Evolutionary conservation across 2,113 vertebrate genomes (phyloP).

Genomic region (Hassar affinis): DNA sequence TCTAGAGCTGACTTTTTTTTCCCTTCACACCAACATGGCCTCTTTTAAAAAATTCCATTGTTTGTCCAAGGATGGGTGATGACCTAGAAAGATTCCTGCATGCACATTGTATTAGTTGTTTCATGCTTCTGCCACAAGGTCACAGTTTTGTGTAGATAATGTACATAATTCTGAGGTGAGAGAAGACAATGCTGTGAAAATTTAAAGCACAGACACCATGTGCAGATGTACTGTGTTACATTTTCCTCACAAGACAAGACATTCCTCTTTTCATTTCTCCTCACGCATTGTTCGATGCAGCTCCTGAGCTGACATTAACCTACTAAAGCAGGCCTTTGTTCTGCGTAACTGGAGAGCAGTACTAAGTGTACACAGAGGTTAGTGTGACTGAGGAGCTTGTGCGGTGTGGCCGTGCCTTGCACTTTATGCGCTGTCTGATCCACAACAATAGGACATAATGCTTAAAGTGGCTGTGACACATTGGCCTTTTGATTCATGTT

Average conservation of each 20-base stretch:
- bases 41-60: constrained; percentile 54
- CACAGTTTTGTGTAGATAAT: constrained; percentile 69
- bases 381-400: constrained; percentile 67
- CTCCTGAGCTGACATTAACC: constrained; percentile 73
- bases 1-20: neutral
- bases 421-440: constrained; percentile 61
- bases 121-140: constrained; percentile 68
- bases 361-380: constrained; percentile 71
- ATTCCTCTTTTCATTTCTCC: constrained; percentile 63
- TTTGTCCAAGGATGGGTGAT: constrained; percentile 65
- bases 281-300: constrained; percentile 62
- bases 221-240: constrained; percentile 63
- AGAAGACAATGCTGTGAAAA: constrained; percentile 69
- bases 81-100: constrained; percentile 64
- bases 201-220: constrained; percentile 60
- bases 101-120: constrained; percentile 62
- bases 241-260: constrained; percentile 58
- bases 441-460: constrained; percentile 51
- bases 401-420: constrained; percentile 64
- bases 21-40: constrained; percentile 2
- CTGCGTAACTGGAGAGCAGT: constrained; percentile 69
- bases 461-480: constrained; percentile 46
- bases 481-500: constrained; percentile 37
- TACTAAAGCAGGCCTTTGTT: constrained; percentile 73
- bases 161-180: constrained; percentile 70